A percentile compares a stretch with the other conserved stretches of the same genome.
These are phyloP conservation scores for Gastrophryne carolinensis DNA, from an alignment of 2,797 vertebrate species.

Conservation along the genomic window DNA sequence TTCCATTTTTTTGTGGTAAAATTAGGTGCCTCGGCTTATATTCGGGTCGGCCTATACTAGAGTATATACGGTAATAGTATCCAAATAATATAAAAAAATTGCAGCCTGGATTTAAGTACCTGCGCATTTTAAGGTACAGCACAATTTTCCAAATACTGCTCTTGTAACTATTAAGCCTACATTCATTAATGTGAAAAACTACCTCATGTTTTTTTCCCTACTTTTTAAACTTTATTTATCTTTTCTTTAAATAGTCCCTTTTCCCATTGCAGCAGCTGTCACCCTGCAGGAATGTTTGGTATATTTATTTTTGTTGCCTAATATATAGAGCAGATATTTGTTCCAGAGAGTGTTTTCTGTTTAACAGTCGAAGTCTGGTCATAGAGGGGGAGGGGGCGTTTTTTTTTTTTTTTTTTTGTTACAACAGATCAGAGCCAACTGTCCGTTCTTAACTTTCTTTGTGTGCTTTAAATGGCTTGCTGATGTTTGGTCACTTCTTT, in stretches of 20 bases:
- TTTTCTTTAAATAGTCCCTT: slow-evolving; percentile 7
- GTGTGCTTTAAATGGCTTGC: neutral
- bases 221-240: neutral
- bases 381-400: neutral
- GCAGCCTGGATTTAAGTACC: too few relatives aligned
- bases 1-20: too few relatives aligned
- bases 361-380: neutral
- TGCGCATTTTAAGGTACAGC: too few relatives aligned
- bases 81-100: too few relatives aligned
- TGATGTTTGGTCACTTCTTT: neutral
- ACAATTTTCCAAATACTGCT: too few relatives aligned
- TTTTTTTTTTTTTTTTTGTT: neutral
- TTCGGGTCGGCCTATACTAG: too few relatives aligned
- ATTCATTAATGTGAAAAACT: neutral
- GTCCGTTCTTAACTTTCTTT: neutral
- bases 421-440: neutral
- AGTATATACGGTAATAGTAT: too few relatives aligned
- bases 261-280: slow-evolving; percentile 6
- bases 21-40: too few relatives aligned
- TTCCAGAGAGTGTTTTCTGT: slow-evolving; percentile 8
- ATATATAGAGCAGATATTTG: slow-evolving; percentile 13
- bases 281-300: neutral
- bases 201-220: neutral
- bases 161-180: neutral
- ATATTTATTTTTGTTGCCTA: slow-evolving; percentile 8